Evolutionary conservation across 2,113 vertebrate genomes (phyloP).

Genomic region (Heterochromis multidens): DNA sequence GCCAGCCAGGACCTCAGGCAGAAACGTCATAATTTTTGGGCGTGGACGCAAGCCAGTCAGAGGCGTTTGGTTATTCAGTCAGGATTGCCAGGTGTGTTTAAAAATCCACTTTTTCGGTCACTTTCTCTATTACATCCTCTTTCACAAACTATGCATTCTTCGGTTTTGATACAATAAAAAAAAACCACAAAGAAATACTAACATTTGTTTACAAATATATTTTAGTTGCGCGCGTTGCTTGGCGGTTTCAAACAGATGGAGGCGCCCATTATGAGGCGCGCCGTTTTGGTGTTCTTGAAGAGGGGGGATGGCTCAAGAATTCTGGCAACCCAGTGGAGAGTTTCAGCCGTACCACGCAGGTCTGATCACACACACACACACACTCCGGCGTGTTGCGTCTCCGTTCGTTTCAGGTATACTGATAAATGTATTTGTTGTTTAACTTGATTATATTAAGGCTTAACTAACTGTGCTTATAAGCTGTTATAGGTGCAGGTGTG

Average conservation of each 20-base stretch:
- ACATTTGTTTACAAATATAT: neutral
- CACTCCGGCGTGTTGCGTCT: conserved; percentile 45
- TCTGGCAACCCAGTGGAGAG: conserved; percentile 52
- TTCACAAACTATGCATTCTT: neutral
- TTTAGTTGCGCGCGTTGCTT: neutral
- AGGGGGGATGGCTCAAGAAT: neutral
- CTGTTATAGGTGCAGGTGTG: rapidly evolving
- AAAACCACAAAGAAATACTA: neutral
- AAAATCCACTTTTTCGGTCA: neutral
- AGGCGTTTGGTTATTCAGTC: conserved; percentile 5
- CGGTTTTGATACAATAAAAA: neutral
- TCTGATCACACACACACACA: conserved; percentile 23
- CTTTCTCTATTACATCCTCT: neutral
- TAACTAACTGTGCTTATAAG: rapidly evolving
- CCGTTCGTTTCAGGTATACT: conserved; percentile 43
- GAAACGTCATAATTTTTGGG: conserved; percentile 54
- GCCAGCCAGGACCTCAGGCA: neutral
- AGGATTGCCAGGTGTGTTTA: conserved; percentile 44
- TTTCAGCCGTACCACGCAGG: conserved; percentile 41
- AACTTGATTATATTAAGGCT: rapidly evolving
- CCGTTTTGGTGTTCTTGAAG: neutral
- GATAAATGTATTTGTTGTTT: rapidly evolving
- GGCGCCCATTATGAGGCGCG: too few species aligned
- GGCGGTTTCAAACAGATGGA: neutral
- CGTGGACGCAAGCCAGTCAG: conserved; percentile 31